Evolutionary conservation across 2,888 invertebrate species (phyloP).

Genomic region (Dilophus febrilis): DNA sequence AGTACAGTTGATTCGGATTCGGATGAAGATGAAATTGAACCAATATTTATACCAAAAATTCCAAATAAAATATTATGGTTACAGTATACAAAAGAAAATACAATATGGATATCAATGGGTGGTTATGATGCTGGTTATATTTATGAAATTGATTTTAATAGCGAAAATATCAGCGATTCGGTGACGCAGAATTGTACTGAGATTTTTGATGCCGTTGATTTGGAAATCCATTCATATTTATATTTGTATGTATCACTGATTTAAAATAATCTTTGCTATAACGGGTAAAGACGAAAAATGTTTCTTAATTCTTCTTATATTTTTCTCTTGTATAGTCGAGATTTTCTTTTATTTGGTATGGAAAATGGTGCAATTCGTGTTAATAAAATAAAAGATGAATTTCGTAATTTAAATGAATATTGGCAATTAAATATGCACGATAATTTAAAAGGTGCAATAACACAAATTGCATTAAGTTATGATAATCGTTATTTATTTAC

Average conservation of each 20-base stretch:
- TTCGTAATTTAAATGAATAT: constrained; percentile 41
- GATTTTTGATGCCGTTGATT: constrained; percentile 36
- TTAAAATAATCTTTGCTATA: neutral
- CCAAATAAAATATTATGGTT: constrained; percentile 42
- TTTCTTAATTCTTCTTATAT: neutral
- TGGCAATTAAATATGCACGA: constrained; percentile 62
- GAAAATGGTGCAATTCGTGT: constrained; percentile 41
- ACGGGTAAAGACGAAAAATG: too few species aligned
- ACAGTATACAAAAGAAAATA: constrained; percentile 33
- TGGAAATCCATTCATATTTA: constrained; percentile 37
- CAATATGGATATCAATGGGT: constrained; percentile 42
- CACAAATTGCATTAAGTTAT: constrained; percentile 42
- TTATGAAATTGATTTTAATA: constrained; percentile 38
- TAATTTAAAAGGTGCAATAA: constrained; percentile 46
- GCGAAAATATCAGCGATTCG: too few species aligned
- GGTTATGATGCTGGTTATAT: constrained; percentile 51
- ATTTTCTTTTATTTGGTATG: constrained; percentile 43
- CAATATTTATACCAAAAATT: constrained; percentile 36
- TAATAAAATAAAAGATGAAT: constrained; percentile 30
- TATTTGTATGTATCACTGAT: constrained; percentile 31
- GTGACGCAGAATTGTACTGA: constrained; percentile 30
- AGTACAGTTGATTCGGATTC: constrained; percentile 27
- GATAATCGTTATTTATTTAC: constrained; percentile 38
- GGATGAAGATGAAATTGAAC: constrained; percentile 35
- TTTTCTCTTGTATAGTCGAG: constrained; percentile 23